phyloP scores from a whole-genome alignment of 2,888 invertebrate genomes.

The Phalera bucephala region DNA sequence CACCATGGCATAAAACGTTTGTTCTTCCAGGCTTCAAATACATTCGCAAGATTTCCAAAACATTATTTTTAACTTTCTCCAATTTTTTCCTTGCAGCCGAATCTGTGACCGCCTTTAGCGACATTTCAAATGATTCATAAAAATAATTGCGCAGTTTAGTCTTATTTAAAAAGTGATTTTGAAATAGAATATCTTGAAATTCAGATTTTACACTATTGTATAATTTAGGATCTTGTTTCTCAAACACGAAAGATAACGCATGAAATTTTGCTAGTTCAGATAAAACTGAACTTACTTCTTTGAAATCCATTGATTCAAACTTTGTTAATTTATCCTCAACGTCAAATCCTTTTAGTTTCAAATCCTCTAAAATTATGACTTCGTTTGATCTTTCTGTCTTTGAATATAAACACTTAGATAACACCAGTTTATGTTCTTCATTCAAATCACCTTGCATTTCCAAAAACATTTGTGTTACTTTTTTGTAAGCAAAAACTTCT shows the following conservation, averaged over 20 bases:
- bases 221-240: conserved; percentile 35
- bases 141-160: conserved; percentile 61
- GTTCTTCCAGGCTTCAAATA: conserved; percentile 46
- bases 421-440: conserved; percentile 37
- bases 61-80: conserved; percentile 36
- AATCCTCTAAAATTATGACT: conserved; percentile 65
- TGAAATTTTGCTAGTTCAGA: conserved; percentile 67
- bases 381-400: conserved; percentile 52
- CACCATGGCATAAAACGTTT: conserved; percentile 69
- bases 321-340: conserved; percentile 45
- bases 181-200: conserved; percentile 59
- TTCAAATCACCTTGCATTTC: conserved; percentile 45
- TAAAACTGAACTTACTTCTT: conserved; percentile 46
- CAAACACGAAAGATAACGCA: conserved; percentile 56
- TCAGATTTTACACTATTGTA: conserved; percentile 39
- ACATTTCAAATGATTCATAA: conserved; percentile 58
- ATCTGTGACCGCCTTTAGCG: conserved; percentile 49
- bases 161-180: conserved; percentile 58
- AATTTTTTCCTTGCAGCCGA: conserved; percentile 46
- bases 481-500: conserved; percentile 58
- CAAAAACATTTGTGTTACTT: conserved; percentile 50
- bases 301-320: conserved; percentile 45
- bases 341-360: conserved; percentile 49
- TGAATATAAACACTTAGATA: conserved; percentile 55
- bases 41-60: conserved; percentile 51